Evolutionary conservation across 64 coral and sea anemone species (phyloP).

Genomic region (Stichodactyla mertensii): DNA sequence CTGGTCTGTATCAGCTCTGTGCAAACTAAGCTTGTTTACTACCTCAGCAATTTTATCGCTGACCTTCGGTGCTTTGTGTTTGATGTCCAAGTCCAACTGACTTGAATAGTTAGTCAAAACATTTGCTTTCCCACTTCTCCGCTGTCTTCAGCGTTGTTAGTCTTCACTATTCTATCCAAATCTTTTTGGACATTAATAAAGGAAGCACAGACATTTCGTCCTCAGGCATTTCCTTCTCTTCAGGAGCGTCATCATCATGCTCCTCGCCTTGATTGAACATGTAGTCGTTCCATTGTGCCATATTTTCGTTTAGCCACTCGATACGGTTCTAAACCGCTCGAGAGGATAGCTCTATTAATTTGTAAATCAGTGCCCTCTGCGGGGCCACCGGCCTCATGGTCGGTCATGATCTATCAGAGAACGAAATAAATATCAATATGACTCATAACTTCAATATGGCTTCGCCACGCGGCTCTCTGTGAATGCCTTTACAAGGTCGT

Average conservation of each 20-base stretch:
- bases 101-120: slow-evolving; percentile 13
- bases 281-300: slow-evolving; percentile 19
- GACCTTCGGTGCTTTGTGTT: slow-evolving; percentile 43
- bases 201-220: slow-evolving; percentile 13
- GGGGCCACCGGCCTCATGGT: background rate
- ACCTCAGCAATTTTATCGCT: slow-evolving; percentile 29
- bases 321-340: slow-evolving; percentile 17
- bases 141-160: slow-evolving; percentile 10
- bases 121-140: background rate
- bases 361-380: background rate
- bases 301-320: slow-evolving; percentile 21
- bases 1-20: slow-evolving; percentile 39
- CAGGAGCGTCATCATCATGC: background rate
- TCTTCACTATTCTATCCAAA: slow-evolving; percentile 19
- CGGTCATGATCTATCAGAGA: slow-evolving; percentile 27
- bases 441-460: slow-evolving; percentile 27
- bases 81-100: slow-evolving; percentile 37
- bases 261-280: slow-evolving; percentile 3
- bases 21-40: slow-evolving; percentile 42
- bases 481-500: slow-evolving; percentile 48
- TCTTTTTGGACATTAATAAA: slow-evolving; percentile 18
- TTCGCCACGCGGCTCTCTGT: slow-evolving; percentile 24
- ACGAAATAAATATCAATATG: slow-evolving; percentile 12
- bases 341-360: slow-evolving; percentile 13
- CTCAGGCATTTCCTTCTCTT: slow-evolving; percentile 14